A percentile compares a stretch with the other conserved stretches of the same genome.
These are phyloP conservation scores for Subacronicta megacephala DNA, from an alignment of 2,888 invertebrate species.

Conservation along the genomic window DNA sequence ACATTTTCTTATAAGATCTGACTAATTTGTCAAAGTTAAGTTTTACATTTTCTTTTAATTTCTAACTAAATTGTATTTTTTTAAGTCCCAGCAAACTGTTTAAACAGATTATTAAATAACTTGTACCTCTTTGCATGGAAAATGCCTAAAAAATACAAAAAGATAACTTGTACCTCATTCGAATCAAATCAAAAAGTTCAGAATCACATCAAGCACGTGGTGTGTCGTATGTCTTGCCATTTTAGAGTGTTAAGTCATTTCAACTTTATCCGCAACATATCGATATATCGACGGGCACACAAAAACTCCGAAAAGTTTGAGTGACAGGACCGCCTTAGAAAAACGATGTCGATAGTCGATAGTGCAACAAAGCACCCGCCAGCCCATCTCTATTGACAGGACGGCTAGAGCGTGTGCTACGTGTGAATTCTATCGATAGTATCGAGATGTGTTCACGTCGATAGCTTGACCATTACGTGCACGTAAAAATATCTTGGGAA, in stretches of 20 bases:
- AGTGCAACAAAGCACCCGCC: conserved; percentile 85
- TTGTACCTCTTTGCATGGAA: too few relatives aligned
- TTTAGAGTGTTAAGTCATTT: background rate
- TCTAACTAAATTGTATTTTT: too few relatives aligned
- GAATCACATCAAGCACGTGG: too few relatives aligned
- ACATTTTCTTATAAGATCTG: too few relatives aligned
- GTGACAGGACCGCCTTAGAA: conserved; percentile 88
- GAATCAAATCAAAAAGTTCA: too few relatives aligned
- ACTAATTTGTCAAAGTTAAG: too few relatives aligned
- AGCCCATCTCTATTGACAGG: conserved; percentile 84
- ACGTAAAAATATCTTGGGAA: conserved; percentile 75
- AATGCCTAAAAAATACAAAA: too few relatives aligned
- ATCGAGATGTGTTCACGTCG: conserved; percentile 82
- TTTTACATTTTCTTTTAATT: too few relatives aligned
- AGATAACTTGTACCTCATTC: too few relatives aligned
- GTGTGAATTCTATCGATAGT: conserved; percentile 88
- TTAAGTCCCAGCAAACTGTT: too few relatives aligned
- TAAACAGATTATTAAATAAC: too few relatives aligned
- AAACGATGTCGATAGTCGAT: conserved; percentile 85
- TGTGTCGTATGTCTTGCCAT: background rate
- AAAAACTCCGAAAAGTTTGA: conserved; percentile 85
- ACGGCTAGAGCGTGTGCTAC: conserved; percentile 85
- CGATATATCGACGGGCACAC: conserved; percentile 77
- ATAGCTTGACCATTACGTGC: conserved; percentile 84
- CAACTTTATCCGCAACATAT: conserved; percentile 66